Percentiles rank a stretch among this genome's conserved stretches.
Conservation (phyloP, 2,113 vertebrate genomes). For the Elgaria multicarinata region DNA sequence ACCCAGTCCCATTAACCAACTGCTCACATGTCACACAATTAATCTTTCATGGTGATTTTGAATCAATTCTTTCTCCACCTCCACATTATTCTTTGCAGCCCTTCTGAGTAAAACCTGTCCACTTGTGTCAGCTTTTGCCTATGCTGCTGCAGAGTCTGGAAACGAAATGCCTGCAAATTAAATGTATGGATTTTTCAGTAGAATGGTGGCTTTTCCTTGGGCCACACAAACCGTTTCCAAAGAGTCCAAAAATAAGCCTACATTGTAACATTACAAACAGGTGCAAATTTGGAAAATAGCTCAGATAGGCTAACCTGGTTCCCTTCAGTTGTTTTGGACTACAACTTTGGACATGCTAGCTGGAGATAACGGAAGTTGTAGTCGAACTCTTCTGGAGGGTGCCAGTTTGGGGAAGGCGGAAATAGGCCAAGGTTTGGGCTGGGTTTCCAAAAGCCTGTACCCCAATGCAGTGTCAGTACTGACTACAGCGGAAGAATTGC, state of each 20-base stretch:
- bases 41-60: constrained; percentile 72
- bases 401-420: too few species aligned
- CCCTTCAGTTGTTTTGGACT: too few species aligned
- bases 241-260: not conserved
- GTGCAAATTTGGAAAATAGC: not conserved
- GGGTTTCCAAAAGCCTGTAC: too few species aligned
- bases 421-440: too few species aligned
- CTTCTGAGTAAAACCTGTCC: constrained; percentile 54
- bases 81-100: constrained; percentile 67
- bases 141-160: constrained; percentile 47
- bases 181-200: constrained; percentile 60
- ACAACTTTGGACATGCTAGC: too few species aligned
- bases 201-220: not conserved
- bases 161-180: constrained; percentile 62
- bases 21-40: constrained; percentile 74
- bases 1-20: constrained; percentile 77
- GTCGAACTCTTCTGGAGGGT: too few species aligned
- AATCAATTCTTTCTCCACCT: constrained; percentile 64
- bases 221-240: not conserved
- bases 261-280: too few species aligned
- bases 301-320: not conserved
- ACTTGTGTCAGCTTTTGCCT: constrained; percentile 59
- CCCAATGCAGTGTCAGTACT: too few species aligned
- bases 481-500: too few species aligned
- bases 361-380: too few species aligned